Base-by-base conservation (phyloP, 2,113 vertebrate species). In the Gymnorhina tibicen region DNA sequence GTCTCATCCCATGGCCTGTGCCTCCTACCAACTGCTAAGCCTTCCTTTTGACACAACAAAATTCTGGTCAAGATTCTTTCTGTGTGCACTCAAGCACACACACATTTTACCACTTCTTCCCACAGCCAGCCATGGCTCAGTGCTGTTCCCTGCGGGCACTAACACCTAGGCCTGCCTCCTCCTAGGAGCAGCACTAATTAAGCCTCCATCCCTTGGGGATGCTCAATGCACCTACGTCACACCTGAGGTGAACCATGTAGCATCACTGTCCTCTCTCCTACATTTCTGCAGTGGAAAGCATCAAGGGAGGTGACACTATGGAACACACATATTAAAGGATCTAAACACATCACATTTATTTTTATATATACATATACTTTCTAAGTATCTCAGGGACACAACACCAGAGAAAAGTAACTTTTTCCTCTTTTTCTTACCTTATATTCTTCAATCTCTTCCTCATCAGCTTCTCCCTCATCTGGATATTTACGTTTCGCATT, bases 391-490 rank as follows among this genome's bases (percentile, higher is more conserved):
- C 39, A 46, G 11, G 72, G 41, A 64, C 21, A 62, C 3, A 9
- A 4, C 26, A 76, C 5, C 24, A 69, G 1, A 75, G 18, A 41
- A 83, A 75, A 75, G 6, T 10, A 17, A 18, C 44, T 46, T 39
- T 24, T 66, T 13, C 9, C 27, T 50, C 16, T 85, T 77, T 69
- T 28, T 49, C 83, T 98, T 97, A 99, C 99, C 97, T 99, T 99
- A 74, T 98, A 99, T 84, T 99, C 99, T 97, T 99, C 99, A 46
- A 99, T 95, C 88, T 99, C 99, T 94, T 99, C 99, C 94, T 99
- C 99, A 44, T 98, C 97, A 32, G 98, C 98, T 76, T 99, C 99
- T 79, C 99, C 99, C 64, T 99, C 99, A 32, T 98, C 98, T 60
- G 96, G 98, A 39, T 96, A 98, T 93, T 98, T 99, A 75, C 98